These are phyloP conservation scores for Drosophila parthenogenetica DNA, from an alignment of 2,888 invertebrate genomes.

Conservation along the genomic window DNA sequence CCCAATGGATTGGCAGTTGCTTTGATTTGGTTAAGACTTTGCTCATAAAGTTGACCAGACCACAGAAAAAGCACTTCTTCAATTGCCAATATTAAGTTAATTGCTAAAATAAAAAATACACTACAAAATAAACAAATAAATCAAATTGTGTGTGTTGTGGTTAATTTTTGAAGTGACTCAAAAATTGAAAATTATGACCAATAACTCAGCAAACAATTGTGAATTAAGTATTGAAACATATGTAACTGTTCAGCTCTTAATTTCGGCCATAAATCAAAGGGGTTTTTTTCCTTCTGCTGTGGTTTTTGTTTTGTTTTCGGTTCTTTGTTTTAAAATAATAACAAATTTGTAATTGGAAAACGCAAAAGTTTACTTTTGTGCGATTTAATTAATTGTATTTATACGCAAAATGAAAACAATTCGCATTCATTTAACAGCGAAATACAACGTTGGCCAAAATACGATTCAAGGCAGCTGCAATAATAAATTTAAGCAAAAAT, in stretches of 20 bases:
- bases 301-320: background rate
- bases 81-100: constrained; percentile 20
- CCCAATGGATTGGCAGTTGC: constrained; percentile 34
- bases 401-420: constrained; percentile 26
- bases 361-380: constrained; percentile 21
- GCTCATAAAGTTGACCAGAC: constrained; percentile 23
- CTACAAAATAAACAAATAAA: constrained; percentile 7
- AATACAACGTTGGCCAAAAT: constrained; percentile 47
- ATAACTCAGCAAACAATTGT: constrained; percentile 3
- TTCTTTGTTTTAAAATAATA: constrained; percentile 45
- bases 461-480: constrained; percentile 70
- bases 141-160: constrained; percentile 13
- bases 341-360: constrained; percentile 39
- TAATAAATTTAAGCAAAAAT: constrained; percentile 59
- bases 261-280: constrained; percentile 27
- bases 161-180: constrained; percentile 14
- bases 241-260: constrained; percentile 4
- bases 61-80: constrained; percentile 7
- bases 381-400: constrained; percentile 45
- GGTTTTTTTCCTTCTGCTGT: background rate
- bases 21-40: constrained; percentile 47
- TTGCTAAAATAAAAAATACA: background rate
- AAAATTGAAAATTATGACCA: background rate
- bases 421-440: constrained; percentile 25
- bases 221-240: constrained; percentile 1